Percentiles rank a stretch among this genome's conserved stretches.
These are phyloP conservation scores for Euura saliciscinereae DNA, from an alignment of 1,140 invertebrate species.

Conservation along the genomic window DNA sequence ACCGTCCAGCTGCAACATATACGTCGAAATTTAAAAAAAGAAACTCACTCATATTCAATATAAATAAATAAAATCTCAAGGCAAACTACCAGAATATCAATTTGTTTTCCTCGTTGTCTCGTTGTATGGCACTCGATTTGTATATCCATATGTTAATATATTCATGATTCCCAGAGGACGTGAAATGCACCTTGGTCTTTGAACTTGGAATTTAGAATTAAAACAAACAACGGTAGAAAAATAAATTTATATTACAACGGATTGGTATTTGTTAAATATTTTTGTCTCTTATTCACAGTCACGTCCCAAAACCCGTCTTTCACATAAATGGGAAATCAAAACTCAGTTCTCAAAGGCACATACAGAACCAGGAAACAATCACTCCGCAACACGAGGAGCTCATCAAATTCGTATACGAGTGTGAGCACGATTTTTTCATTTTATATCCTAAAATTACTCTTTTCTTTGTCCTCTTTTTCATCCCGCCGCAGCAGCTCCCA, in stretches of 20 bases:
- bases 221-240: neutral
- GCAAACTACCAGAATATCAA: too few species aligned
- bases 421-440: constrained; percentile 55
- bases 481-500: too few species aligned
- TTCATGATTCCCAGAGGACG: neutral
- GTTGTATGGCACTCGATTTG: too few species aligned
- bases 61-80: too few species aligned
- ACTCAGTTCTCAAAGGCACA: constrained; percentile 65
- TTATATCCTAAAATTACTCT: neutral
- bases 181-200: neutral
- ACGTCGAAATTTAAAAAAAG: too few species aligned
- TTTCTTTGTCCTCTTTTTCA: neutral
- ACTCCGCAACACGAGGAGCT: constrained; percentile 76
- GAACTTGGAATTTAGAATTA: neutral
- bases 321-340: constrained; percentile 71
- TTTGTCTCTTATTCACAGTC: constrained; percentile 54
- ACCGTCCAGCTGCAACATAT: too few species aligned
- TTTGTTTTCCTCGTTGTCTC: too few species aligned
- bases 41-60: too few species aligned
- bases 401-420: constrained; percentile 76
- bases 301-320: constrained; percentile 72
- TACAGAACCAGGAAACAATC: constrained; percentile 67
- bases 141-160: neutral
- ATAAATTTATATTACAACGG: constrained; percentile 13
- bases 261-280: neutral